A percentile compares a stretch with the other conserved stretches of the same genome.
phyloP scores from a whole-genome alignment of 2,797 vertebrate genomes.

The Lutjanus campechanus region DNA sequence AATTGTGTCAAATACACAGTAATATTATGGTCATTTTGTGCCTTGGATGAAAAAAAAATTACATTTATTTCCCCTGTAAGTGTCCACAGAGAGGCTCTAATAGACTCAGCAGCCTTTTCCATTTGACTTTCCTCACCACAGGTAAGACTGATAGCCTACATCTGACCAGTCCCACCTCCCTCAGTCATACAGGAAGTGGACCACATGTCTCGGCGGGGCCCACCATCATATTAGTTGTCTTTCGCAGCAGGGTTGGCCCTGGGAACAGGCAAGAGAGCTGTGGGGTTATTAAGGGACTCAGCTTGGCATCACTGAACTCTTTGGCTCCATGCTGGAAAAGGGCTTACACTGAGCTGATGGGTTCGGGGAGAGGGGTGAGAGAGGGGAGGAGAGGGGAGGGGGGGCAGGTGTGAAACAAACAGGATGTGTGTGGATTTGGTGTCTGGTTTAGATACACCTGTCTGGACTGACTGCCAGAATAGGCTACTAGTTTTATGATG shows the following conservation, averaged over 20 bases:
- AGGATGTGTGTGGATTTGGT: conserved; percentile 13
- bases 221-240: conserved; percentile 66
- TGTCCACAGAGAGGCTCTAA: conserved; percentile 5
- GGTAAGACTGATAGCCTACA: conserved; percentile 41
- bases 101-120: conserved; percentile 5
- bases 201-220: conserved; percentile 53
- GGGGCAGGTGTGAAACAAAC: conserved; percentile 16
- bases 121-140: conserved; percentile 50
- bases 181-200: conserved; percentile 55
- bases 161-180: conserved; percentile 51
- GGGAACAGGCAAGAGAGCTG: conserved; percentile 63
- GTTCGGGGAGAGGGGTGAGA: conserved; percentile 43
- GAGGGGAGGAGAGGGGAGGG: background rate
- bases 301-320: conserved; percentile 76
- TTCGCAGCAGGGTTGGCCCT: conserved; percentile 65
- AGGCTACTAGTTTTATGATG: background rate
- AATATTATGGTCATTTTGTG: conserved; percentile 3
- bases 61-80: conserved; percentile 6
- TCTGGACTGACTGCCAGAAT: conserved; percentile 3
- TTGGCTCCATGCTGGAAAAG: conserved; percentile 68
- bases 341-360: conserved; percentile 70
- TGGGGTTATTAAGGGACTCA: conserved; percentile 77
- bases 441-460: conserved; percentile 11
- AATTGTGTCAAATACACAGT: conserved; percentile 13
- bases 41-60: background rate